Evolutionary conservation across 2,888 invertebrate genomes (phyloP), one percentile per base, ranked within the genome.

Genomic region (Yponomeuta evonymella): DNA sequence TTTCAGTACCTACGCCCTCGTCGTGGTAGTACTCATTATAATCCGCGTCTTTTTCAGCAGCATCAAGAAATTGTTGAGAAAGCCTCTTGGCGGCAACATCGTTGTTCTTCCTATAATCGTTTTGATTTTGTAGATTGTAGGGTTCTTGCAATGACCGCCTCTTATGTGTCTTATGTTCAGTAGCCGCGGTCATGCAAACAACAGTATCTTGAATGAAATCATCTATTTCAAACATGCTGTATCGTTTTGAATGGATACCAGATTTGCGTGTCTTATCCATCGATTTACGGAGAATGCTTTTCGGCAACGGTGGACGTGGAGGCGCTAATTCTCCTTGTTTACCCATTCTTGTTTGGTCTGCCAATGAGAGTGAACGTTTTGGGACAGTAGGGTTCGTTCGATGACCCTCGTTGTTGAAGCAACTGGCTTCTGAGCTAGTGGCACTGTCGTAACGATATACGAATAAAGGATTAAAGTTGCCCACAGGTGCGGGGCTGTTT

Each of bases 361-460:
- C 93, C 74, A 95, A 81, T 65, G 94, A 94, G 2, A 95, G 92
- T 15, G 96, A 95, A 72, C 96, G 92, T 83, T 95, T 95, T n/a
- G 95, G 94, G 70, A 95, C 85, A 72, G 93, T 90, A 63, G 95
- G 94, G 71, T 93, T 91, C 48, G 87, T 77, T 81, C 86, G 83
- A 69, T 84, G 85, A 77, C 76, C 88, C 76, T 89, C 94, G 85
- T 80, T 93, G 85, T 94, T 94, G 75, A 94, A 92, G 74, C 95
- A 92, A 80, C 96, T 96, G 36, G 96, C 95, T 79, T 95, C 95
- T 1, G 95, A 95, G 78, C 95, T 95, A 1, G 94, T 94, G 48
- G 94, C 94, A 78, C 95, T 95, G 79, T 97, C 97, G 79, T 97
- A 97, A 62, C 95, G 95, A 85, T 97, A 97, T 1, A 97, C 95